Conservation (phyloP, 2,888 invertebrate genomes). For the Hydriomena furcata region DNA sequence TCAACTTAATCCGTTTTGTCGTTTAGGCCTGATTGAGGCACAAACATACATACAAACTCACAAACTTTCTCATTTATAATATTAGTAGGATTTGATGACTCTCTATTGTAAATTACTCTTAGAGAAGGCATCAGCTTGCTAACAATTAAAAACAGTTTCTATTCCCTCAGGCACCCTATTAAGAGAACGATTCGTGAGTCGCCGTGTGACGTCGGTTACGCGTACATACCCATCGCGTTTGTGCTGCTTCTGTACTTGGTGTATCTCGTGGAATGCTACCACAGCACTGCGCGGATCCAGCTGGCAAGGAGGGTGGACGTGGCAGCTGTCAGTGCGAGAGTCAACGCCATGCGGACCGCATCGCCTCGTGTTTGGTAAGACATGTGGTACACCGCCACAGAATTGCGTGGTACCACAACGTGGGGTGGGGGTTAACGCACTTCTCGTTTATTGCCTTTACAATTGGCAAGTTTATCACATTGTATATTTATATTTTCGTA, state of each 20-base stretch:
- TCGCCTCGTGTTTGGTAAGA: slow-evolving; percentile 89
- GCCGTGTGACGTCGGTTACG: slow-evolving; percentile 92
- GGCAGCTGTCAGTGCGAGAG: slow-evolving; percentile 85
- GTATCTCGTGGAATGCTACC: slow-evolving; percentile 93
- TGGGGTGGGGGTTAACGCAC: too few relatives aligned
- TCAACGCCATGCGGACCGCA: slow-evolving; percentile 86
- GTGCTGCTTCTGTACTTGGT: slow-evolving; percentile 90
- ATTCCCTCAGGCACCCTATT: slow-evolving; percentile 82
- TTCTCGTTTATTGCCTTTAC: too few relatives aligned
- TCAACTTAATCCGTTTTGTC: too few relatives aligned
- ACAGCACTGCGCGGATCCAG: slow-evolving; percentile 89
- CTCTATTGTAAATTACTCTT: too few relatives aligned
- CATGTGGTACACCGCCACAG: too few relatives aligned
- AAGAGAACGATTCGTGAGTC: slow-evolving; percentile 86
- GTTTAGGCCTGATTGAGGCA: too few relatives aligned
- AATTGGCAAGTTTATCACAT: too few relatives aligned
- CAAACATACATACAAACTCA: too few relatives aligned
- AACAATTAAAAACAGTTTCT: slow-evolving; percentile 55
- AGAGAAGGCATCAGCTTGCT: slow-evolving; percentile 1
- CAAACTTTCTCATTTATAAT: too few relatives aligned
- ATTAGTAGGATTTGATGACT: too few relatives aligned
- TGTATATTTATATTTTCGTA: too few relatives aligned
- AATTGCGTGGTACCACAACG: too few relatives aligned
- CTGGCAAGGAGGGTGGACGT: slow-evolving; percentile 86
- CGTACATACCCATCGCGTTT: slow-evolving; percentile 92